Percentiles rank a stretch among this genome's conserved stretches.
Conservation (phyloP, 2,888 invertebrate species). For the Agriopis leucophaearia region DNA sequence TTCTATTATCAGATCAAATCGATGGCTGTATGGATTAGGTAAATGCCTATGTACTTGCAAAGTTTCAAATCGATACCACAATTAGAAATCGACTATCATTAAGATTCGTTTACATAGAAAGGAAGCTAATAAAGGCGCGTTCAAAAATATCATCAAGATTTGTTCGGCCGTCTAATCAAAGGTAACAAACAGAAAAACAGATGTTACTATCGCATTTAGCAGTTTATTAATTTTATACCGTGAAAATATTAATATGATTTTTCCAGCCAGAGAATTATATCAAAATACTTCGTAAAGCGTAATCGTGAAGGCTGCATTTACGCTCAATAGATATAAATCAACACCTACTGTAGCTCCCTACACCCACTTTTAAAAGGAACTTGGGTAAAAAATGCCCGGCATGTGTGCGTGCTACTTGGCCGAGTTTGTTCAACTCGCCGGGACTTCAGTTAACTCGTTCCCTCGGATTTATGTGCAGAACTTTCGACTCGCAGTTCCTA, state of each 20-base stretch:
- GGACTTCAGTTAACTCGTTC: constrained; percentile 77
- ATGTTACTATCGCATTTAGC: neutral
- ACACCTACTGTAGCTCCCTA: constrained; percentile 26
- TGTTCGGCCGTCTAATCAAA: neutral
- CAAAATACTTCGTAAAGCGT: constrained; percentile 1
- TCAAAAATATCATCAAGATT: too few relatives aligned
- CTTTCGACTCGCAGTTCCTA: constrained; percentile 70
- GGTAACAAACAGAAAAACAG: neutral
- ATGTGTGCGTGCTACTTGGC: constrained; percentile 63
- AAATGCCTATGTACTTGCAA: too few relatives aligned
- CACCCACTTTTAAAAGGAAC: constrained; percentile 36
- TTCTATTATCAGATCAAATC: too few relatives aligned
- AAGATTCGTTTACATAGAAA: too few relatives aligned
- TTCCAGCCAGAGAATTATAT: neutral
- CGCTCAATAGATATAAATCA: constrained; percentile 23
- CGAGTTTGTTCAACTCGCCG: constrained; percentile 73
- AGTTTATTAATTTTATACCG: too few relatives aligned
- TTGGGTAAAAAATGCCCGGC: constrained; percentile 50
- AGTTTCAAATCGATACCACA: too few relatives aligned
- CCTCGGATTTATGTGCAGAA: constrained; percentile 72
- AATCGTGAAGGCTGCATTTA: constrained; percentile 14
- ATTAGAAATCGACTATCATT: too few relatives aligned
- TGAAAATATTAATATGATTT: neutral
- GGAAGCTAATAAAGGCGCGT: too few relatives aligned
- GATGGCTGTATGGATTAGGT: too few relatives aligned